These are phyloP conservation scores for Datnioides undecimradiatus DNA, from an alignment of 2,113 vertebrate species.

Conservation along the genomic window DNA sequence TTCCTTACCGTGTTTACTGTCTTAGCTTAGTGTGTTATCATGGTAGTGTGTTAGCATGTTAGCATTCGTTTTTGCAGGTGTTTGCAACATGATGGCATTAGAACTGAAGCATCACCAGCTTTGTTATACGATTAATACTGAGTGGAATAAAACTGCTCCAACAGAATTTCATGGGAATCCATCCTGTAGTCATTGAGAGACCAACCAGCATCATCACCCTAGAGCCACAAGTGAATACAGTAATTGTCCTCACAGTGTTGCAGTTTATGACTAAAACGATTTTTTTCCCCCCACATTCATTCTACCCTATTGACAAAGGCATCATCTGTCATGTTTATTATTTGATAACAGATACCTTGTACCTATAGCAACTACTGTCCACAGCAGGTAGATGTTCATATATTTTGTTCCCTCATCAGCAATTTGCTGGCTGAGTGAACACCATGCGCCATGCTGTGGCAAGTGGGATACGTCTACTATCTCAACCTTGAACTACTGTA, in stretches of 20 bases:
- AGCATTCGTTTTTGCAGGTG: too few relatives aligned
- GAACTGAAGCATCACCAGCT: too few relatives aligned
- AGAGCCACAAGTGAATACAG: too few relatives aligned
- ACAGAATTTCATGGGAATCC: too few relatives aligned
- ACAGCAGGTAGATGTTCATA: conserved; percentile 39
- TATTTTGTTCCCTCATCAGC: conserved; percentile 30
- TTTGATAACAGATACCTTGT: background rate
- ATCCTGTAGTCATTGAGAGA: background rate
- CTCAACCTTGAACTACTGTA: conserved; percentile 22
- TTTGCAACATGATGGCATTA: too few relatives aligned
- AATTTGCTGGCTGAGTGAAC: conserved; percentile 55
- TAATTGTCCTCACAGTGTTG: too few relatives aligned
- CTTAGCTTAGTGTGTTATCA: too few relatives aligned
- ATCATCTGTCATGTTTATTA: background rate
- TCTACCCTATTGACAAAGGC: background rate
- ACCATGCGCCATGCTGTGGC: conserved; percentile 33
- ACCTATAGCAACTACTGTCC: conserved; percentile 26
- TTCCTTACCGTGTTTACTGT: too few relatives aligned
- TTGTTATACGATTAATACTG: too few relatives aligned
- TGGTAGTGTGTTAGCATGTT: too few relatives aligned
- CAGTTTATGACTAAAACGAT: background rate
- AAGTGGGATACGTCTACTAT: background rate
- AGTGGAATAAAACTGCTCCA: too few relatives aligned
- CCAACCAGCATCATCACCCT: background rate
- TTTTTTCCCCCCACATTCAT: background rate